phyloP scores from a whole-genome alignment of 1,140 invertebrate species.

The Acromyrmex echinatior region DNA sequence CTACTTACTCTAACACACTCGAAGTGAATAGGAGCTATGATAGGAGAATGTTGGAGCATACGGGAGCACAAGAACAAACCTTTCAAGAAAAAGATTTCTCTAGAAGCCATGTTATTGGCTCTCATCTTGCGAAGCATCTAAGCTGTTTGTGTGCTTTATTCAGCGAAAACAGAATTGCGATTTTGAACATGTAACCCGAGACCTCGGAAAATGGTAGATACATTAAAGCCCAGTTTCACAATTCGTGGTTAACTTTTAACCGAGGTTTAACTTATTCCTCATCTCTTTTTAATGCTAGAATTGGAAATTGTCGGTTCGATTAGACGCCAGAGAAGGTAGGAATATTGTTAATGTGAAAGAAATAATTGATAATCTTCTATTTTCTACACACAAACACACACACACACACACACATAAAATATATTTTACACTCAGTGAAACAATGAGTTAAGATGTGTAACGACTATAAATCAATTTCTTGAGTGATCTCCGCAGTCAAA shows the following conservation, averaged over 20 bases:
- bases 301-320: too few species aligned
- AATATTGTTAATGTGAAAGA: not conserved
- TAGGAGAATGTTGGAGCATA: too few species aligned
- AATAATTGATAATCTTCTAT: not conserved
- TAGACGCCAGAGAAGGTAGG: too few species aligned
- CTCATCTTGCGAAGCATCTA: not conserved
- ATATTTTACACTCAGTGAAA: conserved; percentile 6
- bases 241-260: too few species aligned
- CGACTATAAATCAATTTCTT: conserved; percentile 19
- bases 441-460: conserved; percentile 46
- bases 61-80: not conserved
- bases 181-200: conserved; percentile 75
- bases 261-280: too few species aligned
- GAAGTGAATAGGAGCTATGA: too few species aligned
- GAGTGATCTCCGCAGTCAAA: conserved; percentile 2
- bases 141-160: not conserved
- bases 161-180: conserved; percentile 14
- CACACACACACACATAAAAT: too few species aligned
- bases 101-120: conserved; percentile 44
- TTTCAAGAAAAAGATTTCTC: conserved; percentile 26
- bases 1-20: too few species aligned
- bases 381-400: too few species aligned
- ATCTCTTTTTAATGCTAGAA: too few species aligned
- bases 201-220: conserved; percentile 63
- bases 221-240: not conserved